Conservation (phyloP, 1,140 invertebrate species). For the Diorhabda sublineata region DNA sequence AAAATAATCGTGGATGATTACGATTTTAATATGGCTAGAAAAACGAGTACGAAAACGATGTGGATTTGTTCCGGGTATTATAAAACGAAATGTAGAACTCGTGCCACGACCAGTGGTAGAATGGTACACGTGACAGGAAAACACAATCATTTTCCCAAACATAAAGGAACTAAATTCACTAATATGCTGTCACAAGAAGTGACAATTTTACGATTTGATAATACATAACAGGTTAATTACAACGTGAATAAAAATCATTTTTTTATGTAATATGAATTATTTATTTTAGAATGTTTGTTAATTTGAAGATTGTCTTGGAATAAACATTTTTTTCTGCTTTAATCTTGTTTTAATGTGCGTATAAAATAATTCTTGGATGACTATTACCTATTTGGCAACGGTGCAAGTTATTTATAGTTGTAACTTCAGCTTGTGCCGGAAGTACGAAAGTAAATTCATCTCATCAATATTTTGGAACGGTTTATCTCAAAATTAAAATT, state of each 20-base stretch:
- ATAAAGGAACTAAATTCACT: conserved; percentile 14
- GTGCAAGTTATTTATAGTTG: no score
- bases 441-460: no score
- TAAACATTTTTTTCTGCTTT: background rate
- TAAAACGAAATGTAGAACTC: conserved; percentile 33
- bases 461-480: no score
- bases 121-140: conserved; percentile 23
- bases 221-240: no score
- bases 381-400: no score
- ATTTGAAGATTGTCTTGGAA: no score
- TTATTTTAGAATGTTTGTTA: no score
- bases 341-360: conserved; percentile 11
- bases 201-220: background rate
- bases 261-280: no score
- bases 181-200: conserved; percentile 32
- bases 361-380: no score
- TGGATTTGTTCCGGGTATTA: conserved; percentile 34
- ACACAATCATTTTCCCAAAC: conserved; percentile 32
- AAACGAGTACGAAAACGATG: conserved; percentile 25
- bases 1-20: conserved; percentile 30
- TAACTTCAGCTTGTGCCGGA: no score
- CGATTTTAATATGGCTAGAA: conserved; percentile 30
- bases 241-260: no score
- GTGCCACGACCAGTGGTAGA: conserved; percentile 28
- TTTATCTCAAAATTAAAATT: no score